phyloP scores from a whole-genome alignment of 2,888 invertebrate species.

The Mesoligia furuncula region DNA sequence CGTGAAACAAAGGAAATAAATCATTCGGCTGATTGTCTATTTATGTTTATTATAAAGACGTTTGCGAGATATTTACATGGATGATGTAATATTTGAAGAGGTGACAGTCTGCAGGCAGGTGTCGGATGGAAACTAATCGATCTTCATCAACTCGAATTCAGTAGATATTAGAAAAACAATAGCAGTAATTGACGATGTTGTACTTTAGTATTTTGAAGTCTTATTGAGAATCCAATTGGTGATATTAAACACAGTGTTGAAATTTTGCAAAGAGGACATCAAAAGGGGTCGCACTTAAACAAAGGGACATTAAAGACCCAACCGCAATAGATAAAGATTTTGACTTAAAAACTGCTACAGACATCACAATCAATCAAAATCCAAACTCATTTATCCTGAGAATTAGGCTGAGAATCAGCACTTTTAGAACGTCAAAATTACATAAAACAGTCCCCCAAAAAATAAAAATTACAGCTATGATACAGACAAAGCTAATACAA shows the following conservation, averaged over 20 bases:
- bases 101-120: constrained; percentile 44
- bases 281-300: not conserved
- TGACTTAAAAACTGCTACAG: not conserved
- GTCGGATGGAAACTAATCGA: constrained; percentile 40
- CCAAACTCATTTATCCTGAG: too few relatives aligned
- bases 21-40: constrained; percentile 61
- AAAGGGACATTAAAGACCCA: not conserved
- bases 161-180: constrained; percentile 24
- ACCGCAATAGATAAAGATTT: not conserved
- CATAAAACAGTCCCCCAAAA: not conserved
- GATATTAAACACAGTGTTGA: not conserved
- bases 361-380: not conserved
- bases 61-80: constrained; percentile 53
- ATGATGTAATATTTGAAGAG: constrained; percentile 60
- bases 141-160: constrained; percentile 32
- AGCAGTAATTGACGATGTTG: constrained; percentile 2
- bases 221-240: not conserved
- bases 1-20: constrained; percentile 68
- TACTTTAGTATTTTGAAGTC: not conserved
- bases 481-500: constrained; percentile 18
- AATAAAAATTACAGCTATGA: not conserved
- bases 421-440: not conserved
- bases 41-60: constrained; percentile 67
- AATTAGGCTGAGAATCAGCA: not conserved
- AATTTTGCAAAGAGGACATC: not conserved